Percentiles rank a stretch among this genome's conserved stretches.
These are phyloP conservation scores for Protomyctophum bolini DNA, from an alignment of 2,113 vertebrate species.

Conservation along the genomic window DNA sequence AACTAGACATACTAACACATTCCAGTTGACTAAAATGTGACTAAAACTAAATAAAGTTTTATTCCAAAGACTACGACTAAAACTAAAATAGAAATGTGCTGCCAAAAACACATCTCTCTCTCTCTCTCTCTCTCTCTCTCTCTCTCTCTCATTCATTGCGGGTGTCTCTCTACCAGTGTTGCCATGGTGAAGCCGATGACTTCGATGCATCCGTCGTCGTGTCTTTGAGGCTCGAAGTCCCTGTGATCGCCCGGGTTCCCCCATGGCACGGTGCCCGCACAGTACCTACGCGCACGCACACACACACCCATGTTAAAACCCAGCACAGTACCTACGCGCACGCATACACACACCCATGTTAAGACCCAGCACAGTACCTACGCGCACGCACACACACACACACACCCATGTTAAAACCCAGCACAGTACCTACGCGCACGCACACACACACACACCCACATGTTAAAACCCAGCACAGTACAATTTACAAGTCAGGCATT, in stretches of 20 bases:
- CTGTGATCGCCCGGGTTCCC: slow-evolving; percentile 97
- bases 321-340: no score
- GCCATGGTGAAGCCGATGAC: slow-evolving; percentile 99
- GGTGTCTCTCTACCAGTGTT: slow-evolving; percentile 84
- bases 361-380: slow-evolving; percentile 73
- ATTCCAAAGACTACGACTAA: no score
- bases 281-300: slow-evolving; percentile 78
- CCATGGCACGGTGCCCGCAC: slow-evolving; percentile 96
- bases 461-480: no score
- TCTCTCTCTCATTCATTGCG: not conserved
- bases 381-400: slow-evolving; percentile 7
- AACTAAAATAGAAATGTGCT: no score
- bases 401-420: no score
- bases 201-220: slow-evolving; percentile 97
- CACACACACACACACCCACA: slow-evolving; percentile 3
- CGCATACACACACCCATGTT: not conserved
- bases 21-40: no score
- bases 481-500: no score
- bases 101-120: no score
- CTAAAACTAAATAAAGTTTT: no score
- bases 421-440: slow-evolving; percentile 46
- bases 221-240: slow-evolving; percentile 96
- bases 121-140: no score
- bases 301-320: no score
- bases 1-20: no score